These are phyloP conservation scores for Corythaeola cristata DNA, from an alignment of 2,113 vertebrate genomes.

Conservation along the genomic window DNA sequence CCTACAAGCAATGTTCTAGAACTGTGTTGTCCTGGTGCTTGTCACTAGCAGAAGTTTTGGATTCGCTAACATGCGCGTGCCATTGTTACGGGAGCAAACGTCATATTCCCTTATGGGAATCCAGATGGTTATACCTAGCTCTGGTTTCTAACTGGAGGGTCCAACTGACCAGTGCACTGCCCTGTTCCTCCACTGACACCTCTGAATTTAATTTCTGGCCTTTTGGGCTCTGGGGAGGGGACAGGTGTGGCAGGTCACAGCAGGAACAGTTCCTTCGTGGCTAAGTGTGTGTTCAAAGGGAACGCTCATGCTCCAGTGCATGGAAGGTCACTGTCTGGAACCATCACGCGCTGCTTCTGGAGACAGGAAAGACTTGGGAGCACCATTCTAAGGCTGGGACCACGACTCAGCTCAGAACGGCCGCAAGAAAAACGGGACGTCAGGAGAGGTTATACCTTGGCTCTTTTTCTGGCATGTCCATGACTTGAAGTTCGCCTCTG, in stretches of 20 bases:
- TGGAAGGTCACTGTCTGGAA: neutral
- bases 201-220: neutral
- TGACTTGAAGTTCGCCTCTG: conserved; percentile 91
- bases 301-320: neutral
- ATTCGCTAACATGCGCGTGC: neutral
- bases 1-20: neutral
- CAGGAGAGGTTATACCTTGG: conserved; percentile 83
- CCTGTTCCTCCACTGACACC: neutral
- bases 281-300: neutral
- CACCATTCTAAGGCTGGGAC: neutral
- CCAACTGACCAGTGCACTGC: neutral
- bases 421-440: neutral
- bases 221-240: neutral
- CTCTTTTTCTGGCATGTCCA: conserved; percentile 93
- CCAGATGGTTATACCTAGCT: neutral
- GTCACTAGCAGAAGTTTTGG: neutral
- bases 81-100: neutral
- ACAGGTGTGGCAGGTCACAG: neutral
- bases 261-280: neutral
- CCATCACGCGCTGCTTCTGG: neutral
- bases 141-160: neutral
- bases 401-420: accelerated
- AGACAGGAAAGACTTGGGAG: neutral
- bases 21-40: neutral
- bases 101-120: neutral